A percentile compares a stretch with the other conserved stretches of the same genome.
phyloP scores from a whole-genome alignment of 2,888 invertebrate species.

The Drosophila barbarae region DNA sequence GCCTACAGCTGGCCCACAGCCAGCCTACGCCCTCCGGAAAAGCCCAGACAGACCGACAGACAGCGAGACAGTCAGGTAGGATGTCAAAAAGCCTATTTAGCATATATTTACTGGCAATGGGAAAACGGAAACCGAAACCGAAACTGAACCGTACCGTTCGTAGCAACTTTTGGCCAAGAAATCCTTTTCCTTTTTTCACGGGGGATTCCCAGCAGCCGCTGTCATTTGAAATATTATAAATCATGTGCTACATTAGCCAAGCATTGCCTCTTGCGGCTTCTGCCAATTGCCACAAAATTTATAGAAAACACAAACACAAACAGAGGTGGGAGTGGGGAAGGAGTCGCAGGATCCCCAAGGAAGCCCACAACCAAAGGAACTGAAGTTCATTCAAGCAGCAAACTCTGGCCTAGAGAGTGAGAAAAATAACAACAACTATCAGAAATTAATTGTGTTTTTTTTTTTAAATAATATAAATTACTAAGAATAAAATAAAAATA shows the following conservation, averaged over 20 bases:
- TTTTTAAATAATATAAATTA: neutral
- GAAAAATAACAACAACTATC: neutral
- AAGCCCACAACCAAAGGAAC: constrained; percentile 22
- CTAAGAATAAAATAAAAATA: neutral
- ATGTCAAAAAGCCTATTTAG: constrained; percentile 76
- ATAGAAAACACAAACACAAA: constrained; percentile 58
- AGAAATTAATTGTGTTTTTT: neutral
- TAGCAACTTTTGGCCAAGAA: constrained; percentile 52
- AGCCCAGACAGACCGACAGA: constrained; percentile 20
- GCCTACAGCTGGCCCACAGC: constrained; percentile 14
- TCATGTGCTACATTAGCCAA: constrained; percentile 75
- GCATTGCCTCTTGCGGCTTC: constrained; percentile 51
- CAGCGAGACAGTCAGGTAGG: constrained; percentile 58
- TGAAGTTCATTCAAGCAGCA: constrained; percentile 48
- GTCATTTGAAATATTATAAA: constrained; percentile 73
- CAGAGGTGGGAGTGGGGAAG: constrained; percentile 1
- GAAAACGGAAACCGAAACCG: constrained; percentile 25
- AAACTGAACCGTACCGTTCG: constrained; percentile 1
- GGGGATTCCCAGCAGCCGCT: constrained; percentile 34
- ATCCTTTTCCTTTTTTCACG: constrained; percentile 46
- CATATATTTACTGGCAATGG: constrained; percentile 68
- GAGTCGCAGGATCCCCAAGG: neutral
- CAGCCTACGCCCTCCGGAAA: constrained; percentile 26
- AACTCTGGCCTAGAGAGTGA: constrained; percentile 7
- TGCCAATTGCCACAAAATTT: constrained; percentile 68